Evolutionary conservation across 1,140 invertebrate species (phyloP).

Genomic region (Drosophila athabasca): DNA sequence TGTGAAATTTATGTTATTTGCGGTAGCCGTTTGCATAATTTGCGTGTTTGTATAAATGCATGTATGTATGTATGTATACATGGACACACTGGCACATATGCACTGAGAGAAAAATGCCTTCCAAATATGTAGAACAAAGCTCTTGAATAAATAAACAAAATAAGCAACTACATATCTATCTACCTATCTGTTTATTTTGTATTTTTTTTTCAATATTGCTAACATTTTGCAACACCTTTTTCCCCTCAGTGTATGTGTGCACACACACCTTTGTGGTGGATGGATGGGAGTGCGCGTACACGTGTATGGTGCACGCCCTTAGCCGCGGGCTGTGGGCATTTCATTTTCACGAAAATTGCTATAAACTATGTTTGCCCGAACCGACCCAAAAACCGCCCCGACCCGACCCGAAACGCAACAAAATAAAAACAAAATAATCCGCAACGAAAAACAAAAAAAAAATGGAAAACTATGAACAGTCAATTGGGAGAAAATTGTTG

Average conservation of each 20-base stretch:
- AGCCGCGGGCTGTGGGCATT: constrained; percentile 63
- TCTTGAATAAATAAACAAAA: not conserved
- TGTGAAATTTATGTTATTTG: constrained; percentile 81
- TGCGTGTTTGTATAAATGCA: constrained; percentile 75
- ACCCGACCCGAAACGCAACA: constrained; percentile 32
- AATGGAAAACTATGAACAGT: constrained; percentile 19
- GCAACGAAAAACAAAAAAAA: not conserved
- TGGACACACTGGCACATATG: constrained; percentile 9
- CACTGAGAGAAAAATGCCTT: constrained; percentile 10
- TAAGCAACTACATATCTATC: too few species aligned
- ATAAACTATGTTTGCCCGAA: constrained; percentile 58
- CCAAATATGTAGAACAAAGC: not conserved
- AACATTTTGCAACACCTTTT: too few species aligned
- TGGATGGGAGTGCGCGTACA: constrained; percentile 5
- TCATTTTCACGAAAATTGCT: constrained; percentile 71
- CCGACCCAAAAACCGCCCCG: constrained; percentile 2
- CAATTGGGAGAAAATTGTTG: constrained; percentile 43
- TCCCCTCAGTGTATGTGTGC: not conserved
- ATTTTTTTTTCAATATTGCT: too few species aligned
- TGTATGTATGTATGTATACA: too few species aligned
- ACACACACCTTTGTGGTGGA: not conserved
- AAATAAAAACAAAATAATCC: constrained; percentile 28
- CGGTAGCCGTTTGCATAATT: constrained; percentile 81
- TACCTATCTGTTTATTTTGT: too few species aligned
- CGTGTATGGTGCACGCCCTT: constrained; percentile 19